phyloP scores from a whole-genome alignment of 1,140 invertebrate species.

The Zaprionus davidi region DNA sequence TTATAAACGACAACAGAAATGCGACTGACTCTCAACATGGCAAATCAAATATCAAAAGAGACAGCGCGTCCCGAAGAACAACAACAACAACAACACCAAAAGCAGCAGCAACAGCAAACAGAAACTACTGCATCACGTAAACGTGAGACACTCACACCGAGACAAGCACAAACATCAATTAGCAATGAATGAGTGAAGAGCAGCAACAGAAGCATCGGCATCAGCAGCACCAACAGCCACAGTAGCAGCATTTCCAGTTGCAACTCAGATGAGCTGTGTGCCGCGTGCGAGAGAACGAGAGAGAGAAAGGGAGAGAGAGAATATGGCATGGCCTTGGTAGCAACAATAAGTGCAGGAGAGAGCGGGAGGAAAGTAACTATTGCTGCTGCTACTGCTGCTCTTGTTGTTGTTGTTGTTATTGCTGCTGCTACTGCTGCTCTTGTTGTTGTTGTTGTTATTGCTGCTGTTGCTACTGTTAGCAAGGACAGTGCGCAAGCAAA shows the following conservation, averaged over 20 bases:
- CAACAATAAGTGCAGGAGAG: constrained; percentile 11
- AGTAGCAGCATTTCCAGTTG: constrained; percentile 9
- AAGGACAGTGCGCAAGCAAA: constrained; percentile 13
- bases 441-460: not conserved
- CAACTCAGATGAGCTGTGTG: not conserved
- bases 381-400: constrained; percentile 4
- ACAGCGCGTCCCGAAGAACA: constrained; percentile 9
- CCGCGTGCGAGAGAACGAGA: not conserved
- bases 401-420: not conserved
- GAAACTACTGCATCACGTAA: constrained; percentile 6
- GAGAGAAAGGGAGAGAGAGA: constrained; percentile 4
- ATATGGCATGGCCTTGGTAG: constrained; percentile 39
- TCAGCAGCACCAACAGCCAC: constrained; percentile 14
- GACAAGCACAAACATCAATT: constrained; percentile 53
- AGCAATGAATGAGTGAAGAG: constrained; percentile 45
- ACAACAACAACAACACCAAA: constrained; percentile 15
- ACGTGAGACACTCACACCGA: constrained; percentile 8
- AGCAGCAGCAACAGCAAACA: too few species aligned
- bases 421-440: not conserved
- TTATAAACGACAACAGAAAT: constrained; percentile 56
- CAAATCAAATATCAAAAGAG: constrained; percentile 72
- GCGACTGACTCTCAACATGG: constrained; percentile 38
- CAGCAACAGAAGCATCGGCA: constrained; percentile 27
- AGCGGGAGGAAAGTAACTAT: not conserved
- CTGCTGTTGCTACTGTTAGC: constrained; percentile 6